Conservation (phyloP, 2,113 vertebrate genomes). For the Columba janthina region DNA sequence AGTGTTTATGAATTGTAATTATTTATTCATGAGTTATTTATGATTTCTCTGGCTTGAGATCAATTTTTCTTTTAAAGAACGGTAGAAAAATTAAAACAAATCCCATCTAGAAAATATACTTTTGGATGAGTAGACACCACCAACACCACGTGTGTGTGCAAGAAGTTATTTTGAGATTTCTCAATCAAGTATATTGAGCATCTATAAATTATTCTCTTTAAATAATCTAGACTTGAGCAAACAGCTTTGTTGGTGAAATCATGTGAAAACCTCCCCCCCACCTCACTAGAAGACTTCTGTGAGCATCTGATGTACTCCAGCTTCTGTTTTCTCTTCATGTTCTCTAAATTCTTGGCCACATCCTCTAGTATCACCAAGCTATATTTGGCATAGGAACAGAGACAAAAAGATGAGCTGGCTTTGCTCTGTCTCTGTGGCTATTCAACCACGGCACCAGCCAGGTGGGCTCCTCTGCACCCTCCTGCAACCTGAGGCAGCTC, state of each 20-base stretch:
- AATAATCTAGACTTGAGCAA: constrained; percentile 25
- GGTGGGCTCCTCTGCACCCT: background rate
- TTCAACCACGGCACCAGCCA: background rate
- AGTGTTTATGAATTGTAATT: constrained; percentile 71
- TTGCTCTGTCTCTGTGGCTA: background rate
- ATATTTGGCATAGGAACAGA: constrained; percentile 54
- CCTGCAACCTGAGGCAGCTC: background rate
- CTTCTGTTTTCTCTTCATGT: constrained; percentile 48
- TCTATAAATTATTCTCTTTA: constrained; percentile 63
- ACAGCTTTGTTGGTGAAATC: background rate
- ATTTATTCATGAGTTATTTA: constrained; percentile 75
- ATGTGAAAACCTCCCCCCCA: constrained; percentile 12
- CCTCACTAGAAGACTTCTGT: background rate
- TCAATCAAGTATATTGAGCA: background rate
- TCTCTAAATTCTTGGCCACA: constrained; percentile 39
- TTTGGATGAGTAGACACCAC: constrained; percentile 53
- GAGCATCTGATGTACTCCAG: constrained; percentile 32
- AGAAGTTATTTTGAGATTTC: constrained; percentile 47
- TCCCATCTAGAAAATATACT: constrained; percentile 63
- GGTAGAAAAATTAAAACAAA: constrained; percentile 56
- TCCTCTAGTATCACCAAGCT: constrained; percentile 32
- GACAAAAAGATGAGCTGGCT: background rate
- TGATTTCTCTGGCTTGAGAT: constrained; percentile 55
- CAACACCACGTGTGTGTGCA: background rate
- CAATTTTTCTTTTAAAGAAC: constrained; percentile 48